These are phyloP conservation scores for Drosophila rhopaloa DNA, from an alignment of 1,140 invertebrate genomes.

Conservation along the genomic window DNA sequence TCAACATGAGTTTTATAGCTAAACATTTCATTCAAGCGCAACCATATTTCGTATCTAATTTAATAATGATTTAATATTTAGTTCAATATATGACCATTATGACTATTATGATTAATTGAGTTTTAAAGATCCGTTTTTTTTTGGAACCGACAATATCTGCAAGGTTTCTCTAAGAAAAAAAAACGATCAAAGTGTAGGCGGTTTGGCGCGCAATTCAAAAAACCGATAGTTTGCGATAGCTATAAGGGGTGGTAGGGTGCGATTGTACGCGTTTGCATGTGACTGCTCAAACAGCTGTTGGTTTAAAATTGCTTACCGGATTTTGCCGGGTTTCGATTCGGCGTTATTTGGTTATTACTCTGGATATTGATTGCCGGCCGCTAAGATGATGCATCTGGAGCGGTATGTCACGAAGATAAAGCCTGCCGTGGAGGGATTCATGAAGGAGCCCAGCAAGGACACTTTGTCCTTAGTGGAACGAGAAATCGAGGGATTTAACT, in stretches of 20 bases:
- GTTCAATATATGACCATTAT: no score
- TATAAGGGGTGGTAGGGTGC: neutral
- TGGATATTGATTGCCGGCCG: constrained; percentile 1
- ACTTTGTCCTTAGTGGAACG: constrained; percentile 54
- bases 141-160: no score
- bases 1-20: constrained; percentile 99
- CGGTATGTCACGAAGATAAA: constrained; percentile 83
- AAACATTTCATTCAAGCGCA: constrained; percentile 84
- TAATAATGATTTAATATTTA: neutral
- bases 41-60: neutral
- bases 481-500: constrained; percentile 66
- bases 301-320: constrained; percentile 4
- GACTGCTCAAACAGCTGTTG: constrained; percentile 48
- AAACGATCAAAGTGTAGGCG: neutral
- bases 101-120: no score
- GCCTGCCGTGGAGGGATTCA: constrained; percentile 71
- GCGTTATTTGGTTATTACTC: constrained; percentile 6
- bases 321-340: constrained; percentile 28
- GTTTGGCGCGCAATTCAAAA: constrained; percentile 2
- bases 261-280: constrained; percentile 6
- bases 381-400: constrained; percentile 72
- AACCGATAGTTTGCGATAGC: constrained; percentile 12
- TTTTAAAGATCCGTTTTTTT: no score
- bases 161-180: neutral
- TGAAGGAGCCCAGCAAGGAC: constrained; percentile 57